Conservation (phyloP, 2,888 invertebrate genomes). For the Drosophila picticornis region DNA sequence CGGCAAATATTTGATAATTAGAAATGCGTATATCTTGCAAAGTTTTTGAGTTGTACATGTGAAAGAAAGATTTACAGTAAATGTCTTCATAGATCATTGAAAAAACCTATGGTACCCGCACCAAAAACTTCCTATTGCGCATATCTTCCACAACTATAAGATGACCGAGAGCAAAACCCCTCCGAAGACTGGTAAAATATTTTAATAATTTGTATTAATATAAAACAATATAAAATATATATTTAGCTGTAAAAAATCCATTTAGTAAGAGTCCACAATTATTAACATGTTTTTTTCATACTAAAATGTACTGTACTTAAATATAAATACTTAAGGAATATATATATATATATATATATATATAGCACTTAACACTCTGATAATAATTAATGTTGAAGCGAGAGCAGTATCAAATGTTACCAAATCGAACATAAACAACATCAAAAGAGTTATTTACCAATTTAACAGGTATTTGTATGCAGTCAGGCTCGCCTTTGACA, state of each 20-base stretch:
- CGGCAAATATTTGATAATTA: background rate
- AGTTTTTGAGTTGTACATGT: too few species aligned
- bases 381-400: slow-evolving; percentile 2
- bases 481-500: slow-evolving; percentile 15
- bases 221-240: background rate
- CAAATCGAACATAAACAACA: background rate
- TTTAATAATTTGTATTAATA: too few species aligned
- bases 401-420: slow-evolving; percentile 2
- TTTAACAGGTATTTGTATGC: slow-evolving; percentile 32
- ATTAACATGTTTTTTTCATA: background rate
- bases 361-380: background rate
- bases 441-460: background rate
- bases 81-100: too few species aligned
- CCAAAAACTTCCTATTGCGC: too few species aligned
- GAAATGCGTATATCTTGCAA: too few species aligned
- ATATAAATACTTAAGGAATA: background rate
- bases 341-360: too few species aligned
- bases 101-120: too few species aligned
- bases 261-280: background rate
- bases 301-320: background rate
- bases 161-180: too few species aligned
- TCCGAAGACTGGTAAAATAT: too few species aligned
- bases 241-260: background rate
- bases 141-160: too few species aligned
- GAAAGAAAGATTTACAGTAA: too few species aligned